A percentile compares a stretch with the other conserved stretches of the same genome.
These are phyloP conservation scores for Xiphophorus hellerii DNA, from an alignment of 2,113 vertebrate species.

Conservation along the genomic window DNA sequence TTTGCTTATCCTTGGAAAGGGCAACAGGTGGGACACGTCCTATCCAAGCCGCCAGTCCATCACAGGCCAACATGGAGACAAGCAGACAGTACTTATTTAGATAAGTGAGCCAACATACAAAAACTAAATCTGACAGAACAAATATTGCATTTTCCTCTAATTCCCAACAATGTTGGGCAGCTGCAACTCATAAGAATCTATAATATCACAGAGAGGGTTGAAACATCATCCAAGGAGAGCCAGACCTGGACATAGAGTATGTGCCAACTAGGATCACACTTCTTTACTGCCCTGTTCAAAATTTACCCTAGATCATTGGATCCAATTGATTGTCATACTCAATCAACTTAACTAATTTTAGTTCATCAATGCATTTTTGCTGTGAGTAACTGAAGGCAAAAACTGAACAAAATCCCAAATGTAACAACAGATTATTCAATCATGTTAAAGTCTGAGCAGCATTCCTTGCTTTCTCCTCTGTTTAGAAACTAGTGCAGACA, in stretches of 20 bases:
- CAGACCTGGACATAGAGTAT: neutral
- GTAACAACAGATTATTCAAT: constrained; percentile 2
- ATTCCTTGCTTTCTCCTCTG: constrained; percentile 65
- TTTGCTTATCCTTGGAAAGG: too few species aligned
- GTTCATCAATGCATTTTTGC: neutral
- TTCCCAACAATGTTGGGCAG: too few species aligned
- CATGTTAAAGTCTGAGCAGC: constrained; percentile 41
- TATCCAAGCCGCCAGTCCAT: too few species aligned
- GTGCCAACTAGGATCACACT: neutral
- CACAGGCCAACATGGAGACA: too few species aligned
- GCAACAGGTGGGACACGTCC: too few species aligned
- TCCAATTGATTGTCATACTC: neutral
- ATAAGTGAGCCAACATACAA: too few species aligned
- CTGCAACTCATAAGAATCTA: neutral
- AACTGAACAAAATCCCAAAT: neutral
- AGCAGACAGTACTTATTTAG: too few species aligned
- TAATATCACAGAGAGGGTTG: neutral
- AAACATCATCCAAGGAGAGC: too few species aligned
- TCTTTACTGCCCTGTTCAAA: neutral
- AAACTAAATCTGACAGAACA: too few species aligned
- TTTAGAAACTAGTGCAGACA: constrained; percentile 60
- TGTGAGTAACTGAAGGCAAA: neutral
- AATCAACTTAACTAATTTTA: neutral
- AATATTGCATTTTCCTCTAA: too few species aligned
- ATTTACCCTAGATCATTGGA: neutral